phyloP scores from a whole-genome alignment of 1,140 invertebrate species.

The Leptoteleia sp. region DNA sequence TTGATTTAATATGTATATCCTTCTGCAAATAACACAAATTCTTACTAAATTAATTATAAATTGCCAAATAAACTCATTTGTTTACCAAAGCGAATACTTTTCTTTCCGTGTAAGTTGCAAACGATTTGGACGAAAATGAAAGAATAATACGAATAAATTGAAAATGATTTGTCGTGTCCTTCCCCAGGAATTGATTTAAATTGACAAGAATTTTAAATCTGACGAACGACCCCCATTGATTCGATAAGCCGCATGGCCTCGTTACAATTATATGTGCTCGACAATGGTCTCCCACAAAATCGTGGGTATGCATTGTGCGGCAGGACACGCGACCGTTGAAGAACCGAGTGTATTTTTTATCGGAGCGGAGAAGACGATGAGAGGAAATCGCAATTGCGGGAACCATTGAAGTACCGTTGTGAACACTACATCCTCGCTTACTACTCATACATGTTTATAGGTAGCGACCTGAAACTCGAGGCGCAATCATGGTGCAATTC shows the following conservation, averaged over 20 bases:
- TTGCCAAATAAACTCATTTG: too few relatives aligned
- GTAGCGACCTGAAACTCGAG: slow-evolving; percentile 57
- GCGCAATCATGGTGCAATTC: slow-evolving; percentile 60
- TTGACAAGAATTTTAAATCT: too few relatives aligned
- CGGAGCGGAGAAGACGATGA: slow-evolving; percentile 43
- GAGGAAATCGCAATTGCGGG: slow-evolving; percentile 54
- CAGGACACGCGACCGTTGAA: slow-evolving; percentile 21
- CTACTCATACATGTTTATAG: slow-evolving; percentile 31
- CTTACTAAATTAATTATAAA: too few relatives aligned
- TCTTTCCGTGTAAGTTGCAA: too few relatives aligned
- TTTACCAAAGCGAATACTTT: too few relatives aligned
- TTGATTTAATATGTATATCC: too few relatives aligned
- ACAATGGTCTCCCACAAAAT: slow-evolving; percentile 40
- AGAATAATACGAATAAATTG: too few relatives aligned
- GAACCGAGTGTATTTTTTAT: slow-evolving; percentile 41
- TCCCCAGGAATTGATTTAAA: too few relatives aligned
- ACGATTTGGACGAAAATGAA: too few relatives aligned
- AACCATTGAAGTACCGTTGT: slow-evolving; percentile 53
- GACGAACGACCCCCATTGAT: too few relatives aligned
- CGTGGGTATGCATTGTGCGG: slow-evolving; percentile 34
- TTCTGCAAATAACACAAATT: too few relatives aligned
- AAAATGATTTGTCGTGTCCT: too few relatives aligned
- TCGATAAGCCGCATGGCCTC: slow-evolving; percentile 7
- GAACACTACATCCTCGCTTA: slow-evolving; percentile 22
- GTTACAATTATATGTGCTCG: slow-evolving; percentile 33